Percentiles rank a stretch among this genome's conserved stretches.
Conservation (phyloP, 1,140 invertebrate genomes). For the Diplogasteroides magnus region DNA sequence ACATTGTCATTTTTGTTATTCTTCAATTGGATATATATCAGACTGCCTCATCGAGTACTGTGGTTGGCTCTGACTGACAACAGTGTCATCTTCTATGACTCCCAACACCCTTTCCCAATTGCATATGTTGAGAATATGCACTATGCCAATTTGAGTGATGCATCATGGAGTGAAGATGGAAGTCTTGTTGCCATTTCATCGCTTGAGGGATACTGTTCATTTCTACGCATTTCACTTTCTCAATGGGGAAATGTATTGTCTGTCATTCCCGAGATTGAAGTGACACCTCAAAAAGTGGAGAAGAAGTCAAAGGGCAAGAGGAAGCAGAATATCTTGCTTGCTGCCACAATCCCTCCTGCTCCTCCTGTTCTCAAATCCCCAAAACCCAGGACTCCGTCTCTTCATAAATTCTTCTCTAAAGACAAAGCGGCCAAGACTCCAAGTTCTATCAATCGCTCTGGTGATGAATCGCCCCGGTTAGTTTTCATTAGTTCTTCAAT, state of each 20-base stretch:
- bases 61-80: slow-evolving; percentile 28
- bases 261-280: background rate
- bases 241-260: slow-evolving; percentile 11
- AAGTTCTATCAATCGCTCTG: too few relatives aligned
- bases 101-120: slow-evolving; percentile 25
- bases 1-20: background rate
- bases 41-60: slow-evolving; percentile 29
- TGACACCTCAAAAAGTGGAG: slow-evolving; percentile 27
- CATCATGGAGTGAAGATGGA: slow-evolving; percentile 25
- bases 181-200: slow-evolving; percentile 25
- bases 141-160: slow-evolving; percentile 28
- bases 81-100: slow-evolving; percentile 25
- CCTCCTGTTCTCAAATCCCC: background rate
- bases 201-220: slow-evolving; percentile 29
- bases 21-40: slow-evolving; percentile 10
- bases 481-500: too few relatives aligned
- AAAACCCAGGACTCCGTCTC: background rate
- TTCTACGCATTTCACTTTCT: slow-evolving; percentile 21
- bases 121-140: slow-evolving; percentile 29
- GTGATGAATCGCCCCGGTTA: too few relatives aligned
- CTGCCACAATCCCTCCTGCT: slow-evolving; percentile 21
- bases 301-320: slow-evolving; percentile 23
- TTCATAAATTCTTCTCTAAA: background rate
- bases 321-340: too few relatives aligned
- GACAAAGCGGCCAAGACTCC: too few relatives aligned